Conservation (phyloP, 2,113 vertebrate species). For the Eolophus roseicapilla region DNA sequence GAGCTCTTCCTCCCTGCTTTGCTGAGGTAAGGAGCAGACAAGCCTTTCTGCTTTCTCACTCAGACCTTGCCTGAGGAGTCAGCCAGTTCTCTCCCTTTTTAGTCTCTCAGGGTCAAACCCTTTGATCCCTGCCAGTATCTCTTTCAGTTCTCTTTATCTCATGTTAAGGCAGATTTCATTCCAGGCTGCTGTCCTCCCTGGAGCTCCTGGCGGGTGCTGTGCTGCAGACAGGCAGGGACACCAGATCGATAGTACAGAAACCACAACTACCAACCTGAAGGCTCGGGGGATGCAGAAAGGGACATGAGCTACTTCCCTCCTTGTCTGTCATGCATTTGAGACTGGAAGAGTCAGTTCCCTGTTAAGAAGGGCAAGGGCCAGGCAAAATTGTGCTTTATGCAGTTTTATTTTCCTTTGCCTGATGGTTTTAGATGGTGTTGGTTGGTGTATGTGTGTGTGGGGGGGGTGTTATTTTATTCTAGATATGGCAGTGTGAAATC, state of each 20-base stretch:
- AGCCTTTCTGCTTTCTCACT: neutral
- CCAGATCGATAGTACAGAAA: slow-evolving; percentile 32
- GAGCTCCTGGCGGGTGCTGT: neutral
- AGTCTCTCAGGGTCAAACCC: slow-evolving; percentile 31
- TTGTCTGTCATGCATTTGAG: neutral
- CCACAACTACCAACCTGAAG: neutral
- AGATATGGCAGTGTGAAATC: neutral
- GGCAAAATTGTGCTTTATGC: neutral
- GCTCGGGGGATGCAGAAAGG: neutral
- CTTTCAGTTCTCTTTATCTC: slow-evolving; percentile 28
- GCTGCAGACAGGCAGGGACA: neutral
- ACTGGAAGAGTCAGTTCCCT: neutral
- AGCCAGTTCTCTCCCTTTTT: neutral
- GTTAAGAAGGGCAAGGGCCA: neutral
- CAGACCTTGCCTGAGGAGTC: neutral
- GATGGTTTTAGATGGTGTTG: neutral
- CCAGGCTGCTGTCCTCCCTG: neutral
- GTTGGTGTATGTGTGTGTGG: neutral
- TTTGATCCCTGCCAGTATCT: slow-evolving; percentile 24
- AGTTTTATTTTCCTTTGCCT: neutral
- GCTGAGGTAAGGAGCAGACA: neutral
- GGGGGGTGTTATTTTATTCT: neutral
- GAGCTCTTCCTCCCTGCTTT: neutral
- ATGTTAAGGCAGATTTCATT: slow-evolving; percentile 43
- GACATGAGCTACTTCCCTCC: neutral